Evolutionary conservation across 2,888 invertebrate genomes (phyloP).

Genomic region (Drosophila leonis): DNA sequence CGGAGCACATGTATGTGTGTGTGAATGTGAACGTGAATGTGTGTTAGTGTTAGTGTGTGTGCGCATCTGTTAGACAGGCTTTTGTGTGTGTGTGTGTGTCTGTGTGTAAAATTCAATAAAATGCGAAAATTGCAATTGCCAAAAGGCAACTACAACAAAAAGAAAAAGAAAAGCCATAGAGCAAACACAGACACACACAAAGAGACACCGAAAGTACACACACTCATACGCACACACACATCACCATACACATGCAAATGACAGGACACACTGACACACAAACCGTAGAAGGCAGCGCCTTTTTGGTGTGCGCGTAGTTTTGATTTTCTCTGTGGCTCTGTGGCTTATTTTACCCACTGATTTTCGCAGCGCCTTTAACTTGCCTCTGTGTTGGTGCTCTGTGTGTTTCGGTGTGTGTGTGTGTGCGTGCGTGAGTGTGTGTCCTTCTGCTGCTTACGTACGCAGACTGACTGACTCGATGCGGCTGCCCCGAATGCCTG

Average conservation of each 20-base stretch:
- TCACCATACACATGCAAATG: conserved; percentile 53
- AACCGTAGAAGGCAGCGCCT: conserved; percentile 56
- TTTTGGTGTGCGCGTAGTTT: conserved; percentile 78
- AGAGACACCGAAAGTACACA: conserved; percentile 17
- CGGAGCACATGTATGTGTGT: conserved; percentile 42
- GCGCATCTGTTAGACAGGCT: conserved; percentile 63
- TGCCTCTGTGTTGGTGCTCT: conserved; percentile 39
- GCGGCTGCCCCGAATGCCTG: conserved; percentile 77
- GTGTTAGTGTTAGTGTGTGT: conserved; percentile 42
- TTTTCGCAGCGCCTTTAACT: conserved; percentile 64
- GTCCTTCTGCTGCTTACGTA: conserved; percentile 82
- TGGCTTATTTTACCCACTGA: conserved; percentile 74
- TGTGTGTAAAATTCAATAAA: conserved; percentile 80
- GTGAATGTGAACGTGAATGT: conserved; percentile 21
- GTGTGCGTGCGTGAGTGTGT: conserved; percentile 46
- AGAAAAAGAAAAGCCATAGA: conserved; percentile 39
- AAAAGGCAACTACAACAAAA: conserved; percentile 70
- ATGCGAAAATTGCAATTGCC: conserved; percentile 78
- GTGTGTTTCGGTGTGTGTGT: conserved; percentile 7
- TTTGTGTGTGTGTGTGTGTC: conserved; percentile 36
- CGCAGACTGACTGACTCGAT: conserved; percentile 82
- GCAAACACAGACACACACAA: conserved; percentile 36
- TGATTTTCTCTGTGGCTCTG: conserved; percentile 76
- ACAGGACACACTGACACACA: conserved; percentile 51
- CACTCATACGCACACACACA: conserved; percentile 15